Conservation (phyloP, 2,797 vertebrate species). For the Lophotriccus pileatus region DNA sequence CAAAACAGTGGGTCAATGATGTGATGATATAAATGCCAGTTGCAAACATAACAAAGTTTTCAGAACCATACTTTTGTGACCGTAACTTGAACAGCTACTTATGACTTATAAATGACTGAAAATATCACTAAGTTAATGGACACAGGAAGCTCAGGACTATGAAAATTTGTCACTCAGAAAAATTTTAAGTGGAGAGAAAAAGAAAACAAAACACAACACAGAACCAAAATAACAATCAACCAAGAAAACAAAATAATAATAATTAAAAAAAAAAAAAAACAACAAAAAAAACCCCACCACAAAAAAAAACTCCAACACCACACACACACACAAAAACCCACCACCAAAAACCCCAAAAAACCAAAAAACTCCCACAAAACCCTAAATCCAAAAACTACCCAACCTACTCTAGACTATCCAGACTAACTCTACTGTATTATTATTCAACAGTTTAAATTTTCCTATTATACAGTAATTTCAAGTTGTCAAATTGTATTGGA, state of each 20-base stretch:
- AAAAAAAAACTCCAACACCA: not conserved
- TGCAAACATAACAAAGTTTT: not conserved
- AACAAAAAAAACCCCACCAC: not conserved
- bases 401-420: not conserved
- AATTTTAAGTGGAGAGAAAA: not conserved
- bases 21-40: not conserved
- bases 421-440: not conserved
- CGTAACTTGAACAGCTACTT: not conserved
- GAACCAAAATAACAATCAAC: not conserved
- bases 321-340: not conserved
- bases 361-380: fast-evolving
- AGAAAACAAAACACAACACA: not conserved
- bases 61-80: not conserved
- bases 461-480: not conserved
- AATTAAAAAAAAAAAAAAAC: too few relatives aligned
- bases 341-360: not conserved
- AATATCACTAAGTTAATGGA: not conserved
- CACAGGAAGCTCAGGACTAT: not conserved
- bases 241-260: not conserved
- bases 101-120: not conserved
- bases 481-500: not conserved
- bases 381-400: not conserved
- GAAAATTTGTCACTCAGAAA: not conserved
- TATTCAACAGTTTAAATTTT: not conserved
- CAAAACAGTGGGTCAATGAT: not conserved